phyloP scores from a whole-genome alignment of 2,888 invertebrate species.

The Panzeria rudis region DNA sequence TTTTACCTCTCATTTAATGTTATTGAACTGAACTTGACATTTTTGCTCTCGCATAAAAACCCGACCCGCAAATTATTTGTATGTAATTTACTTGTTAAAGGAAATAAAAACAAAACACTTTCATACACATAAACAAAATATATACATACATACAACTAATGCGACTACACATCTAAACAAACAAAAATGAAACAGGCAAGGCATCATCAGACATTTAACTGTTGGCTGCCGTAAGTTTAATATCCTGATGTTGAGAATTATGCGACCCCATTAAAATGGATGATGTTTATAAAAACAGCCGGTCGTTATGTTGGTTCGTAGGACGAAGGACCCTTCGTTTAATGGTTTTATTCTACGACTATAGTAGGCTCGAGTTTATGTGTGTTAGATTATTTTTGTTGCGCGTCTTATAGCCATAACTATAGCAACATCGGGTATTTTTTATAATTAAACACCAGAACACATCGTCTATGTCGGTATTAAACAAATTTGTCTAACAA shows the following conservation, averaged over 20 bases:
- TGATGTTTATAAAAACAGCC: conserved; percentile 49
- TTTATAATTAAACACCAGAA: neutral
- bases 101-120: neutral
- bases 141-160: neutral
- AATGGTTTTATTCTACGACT: neutral
- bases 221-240: conserved; percentile 61
- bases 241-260: conserved; percentile 62
- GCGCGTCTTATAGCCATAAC: neutral
- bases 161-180: neutral
- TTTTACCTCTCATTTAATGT: conserved; percentile 75
- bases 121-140: neutral
- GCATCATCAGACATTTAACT: conserved; percentile 53
- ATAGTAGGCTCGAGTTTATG: neutral
- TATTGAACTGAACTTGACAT: conserved; percentile 83
- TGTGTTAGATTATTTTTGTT: neutral
- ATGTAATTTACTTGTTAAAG: neutral
- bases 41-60: conserved; percentile 77
- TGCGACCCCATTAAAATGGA: conserved; percentile 70
- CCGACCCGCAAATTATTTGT: conserved; percentile 62
- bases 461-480: neutral
- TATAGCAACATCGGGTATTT: neutral
- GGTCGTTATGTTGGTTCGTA: conserved; percentile 43
- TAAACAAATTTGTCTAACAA: neutral
- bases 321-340: conserved; percentile 23
- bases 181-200: neutral